Conservation (phyloP, 2,888 invertebrate species). For the Hydroisotoma schaefferi region DNA sequence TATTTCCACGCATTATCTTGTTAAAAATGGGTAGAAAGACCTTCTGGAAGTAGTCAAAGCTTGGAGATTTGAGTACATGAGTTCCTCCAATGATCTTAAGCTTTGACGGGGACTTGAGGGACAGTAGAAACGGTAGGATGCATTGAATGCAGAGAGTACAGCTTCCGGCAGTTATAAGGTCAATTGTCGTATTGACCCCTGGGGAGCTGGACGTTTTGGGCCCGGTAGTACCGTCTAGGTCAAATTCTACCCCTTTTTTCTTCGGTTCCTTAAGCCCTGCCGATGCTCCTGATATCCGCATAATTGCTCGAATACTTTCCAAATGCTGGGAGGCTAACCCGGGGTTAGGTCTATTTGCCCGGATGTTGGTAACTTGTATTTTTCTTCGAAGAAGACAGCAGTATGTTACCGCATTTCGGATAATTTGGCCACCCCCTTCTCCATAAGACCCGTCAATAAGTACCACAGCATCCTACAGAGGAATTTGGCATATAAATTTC, state of each 20-base stretch:
- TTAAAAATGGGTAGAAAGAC: conserved; percentile 39
- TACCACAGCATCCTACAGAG: conserved; percentile 11
- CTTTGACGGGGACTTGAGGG: conserved; percentile 26
- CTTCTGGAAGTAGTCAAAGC: conserved; percentile 37
- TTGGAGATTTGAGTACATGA: conserved; percentile 43
- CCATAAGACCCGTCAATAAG: conserved; percentile 41
- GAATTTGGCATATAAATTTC: not conserved
- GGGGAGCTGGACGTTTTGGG: conserved; percentile 1
- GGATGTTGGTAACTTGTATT: conserved; percentile 37
- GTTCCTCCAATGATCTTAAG: conserved; percentile 43
- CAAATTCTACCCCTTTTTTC: conserved; percentile 33
- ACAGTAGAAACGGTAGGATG: conserved; percentile 41
- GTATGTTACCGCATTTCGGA: conserved; percentile 41
- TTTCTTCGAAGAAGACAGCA: conserved; percentile 29
- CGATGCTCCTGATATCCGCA: conserved; percentile 36
- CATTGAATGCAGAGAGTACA: conserved; percentile 32
- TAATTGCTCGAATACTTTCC: conserved; percentile 42
- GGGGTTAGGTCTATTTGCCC: conserved; percentile 44
- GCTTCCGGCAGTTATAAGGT: conserved; percentile 39
- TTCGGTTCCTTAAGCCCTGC: conserved; percentile 17
- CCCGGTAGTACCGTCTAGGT: conserved; percentile 30
- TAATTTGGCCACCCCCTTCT: conserved; percentile 47
- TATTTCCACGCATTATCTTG: conserved; percentile 26
- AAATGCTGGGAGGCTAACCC: conserved; percentile 45
- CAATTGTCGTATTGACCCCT: conserved; percentile 37